Evolutionary conservation across 1,140 invertebrate genomes (phyloP), one percentile per base, ranked within the genome.

Genomic region (Copidosoma floridanum): DNA sequence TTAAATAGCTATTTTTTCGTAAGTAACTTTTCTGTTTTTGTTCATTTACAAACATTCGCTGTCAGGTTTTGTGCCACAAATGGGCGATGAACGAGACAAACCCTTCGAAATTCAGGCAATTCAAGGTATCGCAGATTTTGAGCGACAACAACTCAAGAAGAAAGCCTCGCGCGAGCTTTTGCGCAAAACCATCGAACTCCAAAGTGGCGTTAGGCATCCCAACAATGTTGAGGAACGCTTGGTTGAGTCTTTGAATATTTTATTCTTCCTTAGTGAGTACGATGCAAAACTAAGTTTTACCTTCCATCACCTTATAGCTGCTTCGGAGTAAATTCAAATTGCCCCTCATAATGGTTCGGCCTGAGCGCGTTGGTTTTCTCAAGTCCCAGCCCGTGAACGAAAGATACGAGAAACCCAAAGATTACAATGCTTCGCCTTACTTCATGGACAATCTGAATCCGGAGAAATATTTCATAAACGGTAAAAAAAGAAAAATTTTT

Each of bases 101-200:
- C 82, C 86, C 14, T 89, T 83, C 71, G 83, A 83, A 7, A 84
- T 88, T 4, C 76, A 83, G 7, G 87, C 87, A 0, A 85, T 84
- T 1, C 86, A 88, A 69, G 87, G 84, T 2, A 75, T 90, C 7
- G 85, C 87, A 0, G 81, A 88, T 60, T 88, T 89, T 57, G 86
- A 89, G 64, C 81, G 79, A 55, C 67, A 83, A 11, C 85, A 87
- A 71, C 67, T 85, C 35, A 78, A 82, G 29, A 81, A 84, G 41
- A 78, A 80, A 62, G 81, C 72, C 40, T 85, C 78, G 35, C 76
- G 76, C 21, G 81, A 82, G 68, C 82, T 80, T 65, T 72, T 82
- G 24, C 82, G 78, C 65, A 81, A 71, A 74, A 82, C 82, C 21
- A 81, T 80, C 18, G 82, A 81, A 41, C 71, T 80, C 41, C 88